A percentile compares a stretch with the other conserved stretches of the same genome.
phyloP scores from a whole-genome alignment of 2,888 invertebrate genomes.

The Amiota mariae region DNA sequence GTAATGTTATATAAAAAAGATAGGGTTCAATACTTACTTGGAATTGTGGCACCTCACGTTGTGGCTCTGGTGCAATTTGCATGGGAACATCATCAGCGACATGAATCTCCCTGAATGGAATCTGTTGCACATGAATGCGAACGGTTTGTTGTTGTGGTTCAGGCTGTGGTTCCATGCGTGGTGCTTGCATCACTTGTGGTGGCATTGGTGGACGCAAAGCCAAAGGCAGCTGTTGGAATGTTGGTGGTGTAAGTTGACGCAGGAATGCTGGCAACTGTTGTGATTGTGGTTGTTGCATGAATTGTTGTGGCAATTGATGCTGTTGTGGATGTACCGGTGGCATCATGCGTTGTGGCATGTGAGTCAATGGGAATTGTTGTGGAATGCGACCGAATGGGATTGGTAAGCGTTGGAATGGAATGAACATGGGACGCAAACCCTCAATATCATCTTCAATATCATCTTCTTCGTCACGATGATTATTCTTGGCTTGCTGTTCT shows the following conservation, averaged over 20 bases:
- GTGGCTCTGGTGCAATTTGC: slow-evolving; percentile 58
- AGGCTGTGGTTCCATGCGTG: slow-evolving; percentile 72
- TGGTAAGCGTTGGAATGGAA: slow-evolving; percentile 73
- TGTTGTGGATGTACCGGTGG: slow-evolving; percentile 61
- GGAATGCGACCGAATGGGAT: slow-evolving; percentile 75
- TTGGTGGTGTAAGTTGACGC: slow-evolving; percentile 70
- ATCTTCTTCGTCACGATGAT: slow-evolving; percentile 63
- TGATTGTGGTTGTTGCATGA: slow-evolving; percentile 64
- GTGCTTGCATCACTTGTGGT: slow-evolving; percentile 74
- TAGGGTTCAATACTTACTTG: slow-evolving; percentile 48
- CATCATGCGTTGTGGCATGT: slow-evolving; percentile 72
- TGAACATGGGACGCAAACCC: slow-evolving; percentile 72
- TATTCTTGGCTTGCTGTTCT: slow-evolving; percentile 51
- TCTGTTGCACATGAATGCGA: slow-evolving; percentile 74
- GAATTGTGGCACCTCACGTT: slow-evolving; percentile 52
- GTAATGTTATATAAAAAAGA: slow-evolving; percentile 9
- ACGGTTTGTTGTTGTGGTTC: slow-evolving; percentile 64
- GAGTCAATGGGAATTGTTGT: slow-evolving; percentile 76
- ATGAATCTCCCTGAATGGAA: slow-evolving; percentile 74
- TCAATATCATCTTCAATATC: slow-evolving; percentile 70
- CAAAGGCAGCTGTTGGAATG: slow-evolving; percentile 71
- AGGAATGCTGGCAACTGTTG: slow-evolving; percentile 60
- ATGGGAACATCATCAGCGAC: slow-evolving; percentile 70
- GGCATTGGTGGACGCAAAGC: slow-evolving; percentile 72
- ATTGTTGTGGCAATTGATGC: slow-evolving; percentile 60